phyloP scores from a whole-genome alignment of 2,113 vertebrate genomes.

The Platanista minor region DNA sequence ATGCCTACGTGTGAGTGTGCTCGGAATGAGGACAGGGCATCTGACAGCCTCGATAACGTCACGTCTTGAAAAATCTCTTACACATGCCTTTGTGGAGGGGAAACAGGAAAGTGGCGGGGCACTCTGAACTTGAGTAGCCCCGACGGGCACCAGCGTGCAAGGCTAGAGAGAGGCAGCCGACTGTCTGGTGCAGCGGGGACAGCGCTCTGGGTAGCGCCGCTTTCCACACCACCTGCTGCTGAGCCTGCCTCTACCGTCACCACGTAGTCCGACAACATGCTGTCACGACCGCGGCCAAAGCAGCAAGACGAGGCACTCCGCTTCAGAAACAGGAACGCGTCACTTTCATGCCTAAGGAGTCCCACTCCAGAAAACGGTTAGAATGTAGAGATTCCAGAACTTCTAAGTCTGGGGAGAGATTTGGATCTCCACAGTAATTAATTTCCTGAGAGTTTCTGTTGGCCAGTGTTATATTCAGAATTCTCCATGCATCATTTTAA shows the following conservation, averaged over 20 bases:
- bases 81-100: fast-evolving
- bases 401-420: neutral
- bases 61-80: neutral
- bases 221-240: neutral
- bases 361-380: neutral
- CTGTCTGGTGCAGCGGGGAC: neutral
- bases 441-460: neutral
- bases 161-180: neutral
- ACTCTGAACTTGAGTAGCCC: neutral
- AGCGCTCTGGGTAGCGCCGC: fast-evolving
- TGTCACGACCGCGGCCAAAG: neutral
- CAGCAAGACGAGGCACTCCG: neutral
- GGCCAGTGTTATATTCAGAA: neutral
- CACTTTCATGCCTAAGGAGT: neutral
- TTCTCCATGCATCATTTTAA: neutral
- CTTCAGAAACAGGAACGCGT: neutral
- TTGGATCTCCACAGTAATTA: neutral
- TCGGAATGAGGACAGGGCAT: neutral
- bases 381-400: neutral
- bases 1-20: no score
- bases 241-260: neutral
- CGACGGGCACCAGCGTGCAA: neutral
- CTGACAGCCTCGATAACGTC: neutral
- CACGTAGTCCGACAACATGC: fast-evolving
- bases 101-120: neutral